Conservation (phyloP, 2,113 vertebrate species). For the Scophthalmus maximus region DNA sequence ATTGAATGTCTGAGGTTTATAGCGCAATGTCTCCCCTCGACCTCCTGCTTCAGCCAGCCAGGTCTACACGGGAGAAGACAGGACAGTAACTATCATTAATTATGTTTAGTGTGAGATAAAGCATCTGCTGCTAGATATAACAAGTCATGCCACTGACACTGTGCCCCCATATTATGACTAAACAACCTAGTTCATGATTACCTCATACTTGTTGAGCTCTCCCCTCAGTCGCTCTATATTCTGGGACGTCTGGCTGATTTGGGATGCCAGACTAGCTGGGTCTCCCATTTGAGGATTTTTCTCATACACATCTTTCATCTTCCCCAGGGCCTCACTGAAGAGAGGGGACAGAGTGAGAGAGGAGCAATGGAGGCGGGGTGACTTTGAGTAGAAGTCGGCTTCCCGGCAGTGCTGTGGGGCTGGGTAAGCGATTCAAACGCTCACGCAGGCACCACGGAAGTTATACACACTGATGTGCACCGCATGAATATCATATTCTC, state of each 20-base stretch:
- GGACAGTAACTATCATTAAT: not conserved
- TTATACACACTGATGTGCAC: conserved; percentile 64
- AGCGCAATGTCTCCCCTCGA: conserved; percentile 82
- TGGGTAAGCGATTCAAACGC: conserved; percentile 64
- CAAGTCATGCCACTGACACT: not conserved
- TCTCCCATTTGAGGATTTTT: conserved; percentile 94
- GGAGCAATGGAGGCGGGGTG: conserved; percentile 9
- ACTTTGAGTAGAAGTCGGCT: conserved; percentile 50
- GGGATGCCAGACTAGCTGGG: conserved; percentile 87
- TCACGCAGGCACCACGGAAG: conserved; percentile 27
- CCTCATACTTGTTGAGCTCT: conserved; percentile 90
- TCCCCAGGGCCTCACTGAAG: conserved; percentile 88
- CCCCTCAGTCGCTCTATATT: conserved; percentile 87
- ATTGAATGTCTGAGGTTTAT: conserved; percentile 81
- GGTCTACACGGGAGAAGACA: conserved; percentile 68
- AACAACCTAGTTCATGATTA: conserved; percentile 61
- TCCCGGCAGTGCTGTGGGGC: conserved; percentile 53
- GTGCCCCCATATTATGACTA: not conserved
- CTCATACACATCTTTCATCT: conserved; percentile 94
- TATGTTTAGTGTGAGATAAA: not conserved
- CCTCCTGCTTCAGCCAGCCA: conserved; percentile 89
- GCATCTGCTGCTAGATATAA: not conserved
- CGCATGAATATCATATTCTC: conserved; percentile 53
- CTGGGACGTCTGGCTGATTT: conserved; percentile 87
- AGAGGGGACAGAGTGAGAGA: conserved; percentile 17